Conservation (phyloP, 2,888 invertebrate species). For the Drosophila picticornis region DNA sequence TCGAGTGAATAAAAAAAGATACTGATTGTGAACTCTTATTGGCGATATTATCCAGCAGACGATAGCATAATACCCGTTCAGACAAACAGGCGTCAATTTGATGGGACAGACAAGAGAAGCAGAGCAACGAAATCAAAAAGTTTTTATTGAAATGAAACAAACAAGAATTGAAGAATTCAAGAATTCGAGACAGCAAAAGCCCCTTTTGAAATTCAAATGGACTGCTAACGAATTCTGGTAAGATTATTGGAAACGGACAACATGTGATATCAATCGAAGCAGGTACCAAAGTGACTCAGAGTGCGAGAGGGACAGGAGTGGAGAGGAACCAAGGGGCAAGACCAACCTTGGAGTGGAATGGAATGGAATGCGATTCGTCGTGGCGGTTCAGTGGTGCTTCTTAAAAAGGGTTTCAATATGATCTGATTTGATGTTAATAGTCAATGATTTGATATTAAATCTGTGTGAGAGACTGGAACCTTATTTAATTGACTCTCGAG, state of each 20-base stretch:
- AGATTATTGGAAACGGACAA: constrained; percentile 44
- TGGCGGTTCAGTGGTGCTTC: constrained; percentile 10
- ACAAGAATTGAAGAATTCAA: constrained; percentile 30
- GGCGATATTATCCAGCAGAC: constrained; percentile 32
- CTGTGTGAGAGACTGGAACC: constrained; percentile 6
- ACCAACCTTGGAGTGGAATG: constrained; percentile 5
- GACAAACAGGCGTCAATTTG: constrained; percentile 67
- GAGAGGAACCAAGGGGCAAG: constrained; percentile 32
- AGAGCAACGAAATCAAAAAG: constrained; percentile 36
- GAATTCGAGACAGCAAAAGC: constrained; percentile 13
- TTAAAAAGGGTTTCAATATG: constrained; percentile 2
- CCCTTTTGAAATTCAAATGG: constrained; percentile 47
- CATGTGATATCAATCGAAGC: constrained; percentile 50
- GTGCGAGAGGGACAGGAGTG: constrained; percentile 3
- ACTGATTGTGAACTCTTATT: constrained; percentile 13
- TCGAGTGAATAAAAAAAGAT: constrained; percentile 33
- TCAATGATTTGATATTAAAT: constrained; percentile 37
- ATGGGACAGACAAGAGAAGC: constrained; percentile 40
- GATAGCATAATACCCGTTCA: constrained; percentile 37
- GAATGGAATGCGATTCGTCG: constrained; percentile 43
- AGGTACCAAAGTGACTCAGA: constrained; percentile 45
- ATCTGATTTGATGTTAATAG: constrained; percentile 19
- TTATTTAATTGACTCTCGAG: not conserved
- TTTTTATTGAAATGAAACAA: constrained; percentile 58
- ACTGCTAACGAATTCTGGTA: constrained; percentile 62